Evolutionary conservation across 2,797 vertebrate species (phyloP).

Genomic region (Arvicola amphibius): DNA sequence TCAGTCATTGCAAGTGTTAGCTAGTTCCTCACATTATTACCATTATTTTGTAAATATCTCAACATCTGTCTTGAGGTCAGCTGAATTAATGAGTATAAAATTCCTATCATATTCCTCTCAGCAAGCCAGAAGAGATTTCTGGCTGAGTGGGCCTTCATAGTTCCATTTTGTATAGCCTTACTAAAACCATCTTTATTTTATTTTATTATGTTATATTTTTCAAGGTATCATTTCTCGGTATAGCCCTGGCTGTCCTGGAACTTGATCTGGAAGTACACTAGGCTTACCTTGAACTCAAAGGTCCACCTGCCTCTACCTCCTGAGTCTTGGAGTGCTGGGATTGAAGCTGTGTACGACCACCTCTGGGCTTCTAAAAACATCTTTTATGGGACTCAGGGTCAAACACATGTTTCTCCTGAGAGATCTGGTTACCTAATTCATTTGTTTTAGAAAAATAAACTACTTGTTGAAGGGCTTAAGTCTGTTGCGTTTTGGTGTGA

Average conservation of each 20-base stretch:
- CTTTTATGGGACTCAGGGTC: not conserved
- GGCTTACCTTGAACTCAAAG: not conserved
- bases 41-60: not conserved
- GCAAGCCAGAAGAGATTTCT: not conserved
- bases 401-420: not conserved
- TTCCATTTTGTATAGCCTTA: not conserved
- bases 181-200: not conserved
- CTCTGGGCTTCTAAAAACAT: not conserved
- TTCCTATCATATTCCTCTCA: not conserved
- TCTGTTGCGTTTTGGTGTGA: not conserved
- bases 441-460: constrained; percentile 29
- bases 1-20: not conserved
- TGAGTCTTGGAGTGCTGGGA: not conserved
- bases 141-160: not conserved
- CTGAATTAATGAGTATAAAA: not conserved
- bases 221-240: not conserved
- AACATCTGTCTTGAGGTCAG: not conserved
- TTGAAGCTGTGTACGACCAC: not conserved
- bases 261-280: not conserved
- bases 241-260: not conserved
- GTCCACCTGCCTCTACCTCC: not conserved
- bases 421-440: not conserved
- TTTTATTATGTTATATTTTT: no score
- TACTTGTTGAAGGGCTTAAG: constrained; percentile 39
- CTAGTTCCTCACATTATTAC: not conserved